Evolutionary conservation across 2,888 invertebrate species (phyloP).

Genomic region (Chymomyza procnemis): DNA sequence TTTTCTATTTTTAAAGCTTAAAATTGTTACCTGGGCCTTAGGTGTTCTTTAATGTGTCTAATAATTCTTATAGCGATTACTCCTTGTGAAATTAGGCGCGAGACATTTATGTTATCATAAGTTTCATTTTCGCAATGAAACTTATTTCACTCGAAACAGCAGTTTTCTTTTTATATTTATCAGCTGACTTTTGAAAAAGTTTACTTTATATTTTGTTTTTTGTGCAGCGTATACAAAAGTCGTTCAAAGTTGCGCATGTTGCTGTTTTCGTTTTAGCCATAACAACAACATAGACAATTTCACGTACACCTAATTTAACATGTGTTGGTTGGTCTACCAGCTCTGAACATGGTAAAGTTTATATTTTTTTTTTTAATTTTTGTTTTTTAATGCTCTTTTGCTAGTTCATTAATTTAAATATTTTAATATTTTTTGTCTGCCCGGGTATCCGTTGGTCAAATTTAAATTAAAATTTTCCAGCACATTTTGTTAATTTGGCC

Average conservation of each 20-base stretch:
- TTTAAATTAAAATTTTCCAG: neutral
- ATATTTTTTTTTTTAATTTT: neutral
- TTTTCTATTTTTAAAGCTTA: too few relatives aligned
- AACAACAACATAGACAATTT: neutral
- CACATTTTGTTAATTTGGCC: neutral
- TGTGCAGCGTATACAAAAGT: too few relatives aligned
- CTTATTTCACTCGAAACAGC: too few relatives aligned
- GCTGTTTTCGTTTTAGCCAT: neutral
- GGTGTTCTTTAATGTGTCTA: too few relatives aligned
- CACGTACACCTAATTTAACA: neutral
- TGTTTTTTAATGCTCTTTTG: neutral
- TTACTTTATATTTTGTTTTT: too few relatives aligned
- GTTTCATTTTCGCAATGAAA: too few relatives aligned
- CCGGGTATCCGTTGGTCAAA: neutral
- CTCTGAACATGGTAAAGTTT: neutral
- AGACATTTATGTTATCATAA: too few relatives aligned
- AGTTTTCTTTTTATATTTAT: too few relatives aligned
- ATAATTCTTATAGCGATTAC: too few relatives aligned
- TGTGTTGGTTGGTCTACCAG: neutral
- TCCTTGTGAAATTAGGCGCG: too few relatives aligned
- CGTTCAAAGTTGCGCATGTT: neutral
- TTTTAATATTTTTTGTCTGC: neutral
- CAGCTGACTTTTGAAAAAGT: too few relatives aligned
- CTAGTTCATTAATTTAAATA: constrained; percentile 1
- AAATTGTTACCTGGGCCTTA: too few relatives aligned